A percentile compares a stretch with the other conserved stretches of the same genome.
phyloP scores from a whole-genome alignment of 2,888 invertebrate genomes.

The Andrena dorsata region DNA sequence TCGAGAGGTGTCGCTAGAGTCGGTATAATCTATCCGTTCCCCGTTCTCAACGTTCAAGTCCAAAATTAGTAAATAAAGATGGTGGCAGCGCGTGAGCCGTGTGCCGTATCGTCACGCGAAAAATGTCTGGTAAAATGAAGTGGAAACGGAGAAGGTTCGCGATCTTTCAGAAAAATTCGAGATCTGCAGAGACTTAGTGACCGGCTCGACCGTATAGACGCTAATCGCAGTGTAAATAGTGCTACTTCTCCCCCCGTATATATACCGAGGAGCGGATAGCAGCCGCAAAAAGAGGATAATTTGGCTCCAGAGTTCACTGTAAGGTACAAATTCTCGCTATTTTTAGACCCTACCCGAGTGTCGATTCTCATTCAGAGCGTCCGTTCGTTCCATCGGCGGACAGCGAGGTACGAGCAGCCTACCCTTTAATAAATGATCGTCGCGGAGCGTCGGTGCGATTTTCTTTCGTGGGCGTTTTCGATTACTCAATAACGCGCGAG shows the following conservation, averaged over 20 bases:
- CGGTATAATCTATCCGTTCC: constrained; percentile 33
- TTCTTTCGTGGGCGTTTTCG: constrained; percentile 64
- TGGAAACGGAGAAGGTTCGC: constrained; percentile 74
- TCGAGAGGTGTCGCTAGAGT: constrained; percentile 47
- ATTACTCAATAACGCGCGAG: constrained; percentile 60
- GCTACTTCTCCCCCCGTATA: constrained; percentile 45
- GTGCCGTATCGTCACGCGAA: constrained; percentile 77
- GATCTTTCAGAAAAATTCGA: constrained; percentile 58
- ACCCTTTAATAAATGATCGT: constrained; percentile 8
- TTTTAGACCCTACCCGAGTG: constrained; percentile 75
- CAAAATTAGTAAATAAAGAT: constrained; percentile 85
- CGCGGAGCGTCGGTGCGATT: constrained; percentile 6
- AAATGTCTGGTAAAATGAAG: constrained; percentile 80
- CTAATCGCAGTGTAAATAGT: constrained; percentile 67
- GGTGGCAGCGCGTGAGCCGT: constrained; percentile 80
- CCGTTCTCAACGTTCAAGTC: constrained; percentile 69
- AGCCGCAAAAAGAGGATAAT: constrained; percentile 70
- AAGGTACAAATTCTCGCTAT: constrained; percentile 81
- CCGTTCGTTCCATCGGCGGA: constrained; percentile 36
- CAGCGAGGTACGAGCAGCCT: not conserved
- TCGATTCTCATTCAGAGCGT: constrained; percentile 71
- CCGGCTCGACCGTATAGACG: constrained; percentile 39
- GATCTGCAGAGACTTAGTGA: constrained; percentile 63
- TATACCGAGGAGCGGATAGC: constrained; percentile 60
- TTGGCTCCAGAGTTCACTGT: constrained; percentile 81